Evolutionary conservation across 2,888 invertebrate species (phyloP), one percentile per base, ranked within the genome.

Genomic region (Epistrophe grossulariae): DNA sequence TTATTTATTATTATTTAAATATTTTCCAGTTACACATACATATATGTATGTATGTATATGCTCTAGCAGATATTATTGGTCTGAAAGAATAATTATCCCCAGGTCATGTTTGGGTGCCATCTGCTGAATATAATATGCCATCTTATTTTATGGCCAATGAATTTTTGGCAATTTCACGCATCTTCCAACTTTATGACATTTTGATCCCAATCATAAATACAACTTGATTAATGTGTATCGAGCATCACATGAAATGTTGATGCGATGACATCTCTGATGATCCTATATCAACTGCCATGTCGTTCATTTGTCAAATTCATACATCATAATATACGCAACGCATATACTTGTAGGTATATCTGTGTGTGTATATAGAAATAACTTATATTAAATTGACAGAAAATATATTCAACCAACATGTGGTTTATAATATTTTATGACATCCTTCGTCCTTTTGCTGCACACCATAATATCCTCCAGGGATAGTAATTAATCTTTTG

Each of bases 171-270:
- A 84, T 84, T 84, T 77, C 76, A 80, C 66, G 71, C 62, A 72
- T 76, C 80, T 62, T 77, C 59, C 80, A 68, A 81, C 77, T 84
- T 84, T 72, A 84, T 84, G 77, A 50, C 77, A 77, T 81, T 80
- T 72, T 84, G 84, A 84, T 80, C 76, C 76, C 80, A 66, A 38
- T 28, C 48, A 68, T 59, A 76, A 72, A 74, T 76, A 76, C 76
- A 77, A 77, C 66, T 80, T 76, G 84, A 84, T 84, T 81, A 81
- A 77, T 80, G 64, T 50, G 38, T 76, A 76, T 76, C 70, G 35
- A 9, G 19, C 35, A 19, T 68, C 68, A 50, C 9, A 40, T 10
- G 62, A 76, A 48, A 76, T 77, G 64, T 57, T 64, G 57, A 71
- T 48, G 64, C 31, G 74, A 80, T 70, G 70, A 73, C 55, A 55